Percentiles rank a stretch among this genome's conserved stretches.
These are phyloP conservation scores for Ramphastos sulfuratus DNA, from an alignment of 2,113 vertebrate species.

Conservation along the genomic window DNA sequence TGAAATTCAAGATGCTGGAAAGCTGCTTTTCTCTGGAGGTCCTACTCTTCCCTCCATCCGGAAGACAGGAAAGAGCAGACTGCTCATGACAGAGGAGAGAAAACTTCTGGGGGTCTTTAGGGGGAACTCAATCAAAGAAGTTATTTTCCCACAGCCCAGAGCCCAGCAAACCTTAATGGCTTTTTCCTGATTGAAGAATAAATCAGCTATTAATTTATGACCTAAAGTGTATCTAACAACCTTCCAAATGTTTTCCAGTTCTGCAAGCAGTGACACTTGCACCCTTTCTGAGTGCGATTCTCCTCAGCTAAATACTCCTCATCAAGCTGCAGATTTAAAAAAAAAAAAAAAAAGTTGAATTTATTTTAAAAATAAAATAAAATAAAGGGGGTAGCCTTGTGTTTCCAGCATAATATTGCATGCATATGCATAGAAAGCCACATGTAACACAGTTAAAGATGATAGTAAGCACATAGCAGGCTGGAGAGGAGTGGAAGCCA, in stretches of 20 bases:
- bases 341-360: not conserved
- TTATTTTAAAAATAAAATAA: not conserved
- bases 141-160: conserved; percentile 83
- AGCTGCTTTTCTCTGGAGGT: conserved; percentile 79
- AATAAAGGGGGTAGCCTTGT: not conserved
- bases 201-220: conserved; percentile 76
- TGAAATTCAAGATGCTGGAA: conserved; percentile 91
- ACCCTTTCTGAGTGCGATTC: not conserved
- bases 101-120: conserved; percentile 80
- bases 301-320: not conserved
- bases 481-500: not conserved
- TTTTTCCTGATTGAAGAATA: conserved; percentile 75
- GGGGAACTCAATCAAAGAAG: conserved; percentile 85
- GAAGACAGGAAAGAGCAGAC: conserved; percentile 79
- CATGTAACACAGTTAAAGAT: not conserved
- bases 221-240: conserved; percentile 15
- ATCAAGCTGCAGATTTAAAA: not conserved
- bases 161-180: conserved; percentile 72
- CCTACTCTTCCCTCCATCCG: conserved; percentile 73
- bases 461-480: not conserved
- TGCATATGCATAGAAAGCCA: not conserved
- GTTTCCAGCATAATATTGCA: not conserved
- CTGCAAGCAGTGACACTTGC: accelerated
- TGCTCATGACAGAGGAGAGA: conserved; percentile 73
- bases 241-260: conserved; percentile 55